Evolutionary conservation across 2,797 vertebrate species (phyloP), one percentile per base, ranked within the genome.

Genomic region (Garrulus glandarius): DNA sequence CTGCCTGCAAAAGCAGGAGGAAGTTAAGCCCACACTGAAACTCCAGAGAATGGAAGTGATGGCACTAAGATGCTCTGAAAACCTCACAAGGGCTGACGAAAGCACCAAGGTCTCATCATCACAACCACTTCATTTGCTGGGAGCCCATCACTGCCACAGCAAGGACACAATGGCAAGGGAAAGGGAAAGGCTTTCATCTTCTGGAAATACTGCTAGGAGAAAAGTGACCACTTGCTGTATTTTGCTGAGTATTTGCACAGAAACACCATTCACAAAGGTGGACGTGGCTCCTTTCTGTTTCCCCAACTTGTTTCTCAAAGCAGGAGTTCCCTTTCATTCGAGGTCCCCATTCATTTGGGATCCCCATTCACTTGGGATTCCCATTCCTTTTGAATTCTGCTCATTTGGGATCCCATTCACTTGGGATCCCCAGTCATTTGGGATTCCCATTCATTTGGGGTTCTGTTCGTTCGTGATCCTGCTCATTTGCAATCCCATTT

Each of bases 51-150:
- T 1, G 3, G 11, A 89, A 22, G 2, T 2, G 57, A 83, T 0
- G 2, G 70, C 36, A 15, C 46, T 20, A 50, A 78, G n/a, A 46
- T 26, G 36, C 43, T 74, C 68, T 80, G 49, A 52, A 76, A 56
- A 72, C 44, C 47, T 77, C 3, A 1, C 10, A 15, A 26, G 26
- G 56, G 44, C 44, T 79, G 70, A 75, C 7, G 39, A 77, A 49
- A 60, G 21, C 1, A 6, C 43, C 23, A 15, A 60, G 57, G 44
- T 44, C 47, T 74, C 0, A 0, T 24, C 65, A 78, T 3, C 0
- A 0, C 37, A 89, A 74, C 30, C 3, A 12, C 43, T 53, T 50
- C 39, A 36, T 32, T 50, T 0, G 1, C 26, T 3, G 4, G 18
- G 34, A 81, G 20, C 34, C 14, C 65, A 65, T 6, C 5, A 3